phyloP scores from a whole-genome alignment of 2,113 vertebrate species.

The Scophthalmus maximus region DNA sequence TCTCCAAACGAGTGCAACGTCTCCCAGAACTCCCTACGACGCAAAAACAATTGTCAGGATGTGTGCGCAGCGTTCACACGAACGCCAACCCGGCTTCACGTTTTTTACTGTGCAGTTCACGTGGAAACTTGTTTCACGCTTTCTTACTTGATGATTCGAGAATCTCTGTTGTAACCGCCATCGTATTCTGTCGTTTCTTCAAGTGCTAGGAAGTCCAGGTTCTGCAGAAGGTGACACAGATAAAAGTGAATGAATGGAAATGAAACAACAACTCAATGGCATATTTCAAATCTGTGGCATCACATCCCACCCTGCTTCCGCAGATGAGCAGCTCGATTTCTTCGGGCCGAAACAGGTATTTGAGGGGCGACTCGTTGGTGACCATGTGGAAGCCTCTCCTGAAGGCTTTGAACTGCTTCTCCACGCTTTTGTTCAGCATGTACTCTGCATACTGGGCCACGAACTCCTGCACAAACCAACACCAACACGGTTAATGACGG shows the following conservation, averaged over 20 bases:
- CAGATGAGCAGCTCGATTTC: constrained; percentile 99
- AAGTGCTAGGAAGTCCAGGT: constrained; percentile 97
- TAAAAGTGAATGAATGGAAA: not conserved
- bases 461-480: constrained; percentile 89
- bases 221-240: constrained; percentile 79
- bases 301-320: constrained; percentile 89
- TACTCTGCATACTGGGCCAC: constrained; percentile 97
- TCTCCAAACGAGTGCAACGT: constrained; percentile 96
- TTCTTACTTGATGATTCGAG: constrained; percentile 92
- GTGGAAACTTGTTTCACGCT: too few relatives aligned
- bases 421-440: constrained; percentile 98
- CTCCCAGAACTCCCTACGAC: constrained; percentile 95
- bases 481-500: not conserved
- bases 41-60: not conserved
- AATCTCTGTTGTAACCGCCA: constrained; percentile 95
- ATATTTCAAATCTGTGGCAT: not conserved
- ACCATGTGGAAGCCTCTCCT: constrained; percentile 99
- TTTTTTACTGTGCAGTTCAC: too few relatives aligned
- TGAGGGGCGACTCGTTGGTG: constrained; percentile 98
- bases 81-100: too few relatives aligned
- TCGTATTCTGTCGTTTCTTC: constrained; percentile 99
- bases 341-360: constrained; percentile 97
- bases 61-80: too few relatives aligned
- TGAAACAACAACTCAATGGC: too few relatives aligned
- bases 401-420: constrained; percentile 99